These are phyloP conservation scores for Acleris cristana DNA, from an alignment of 2,888 invertebrate genomes.

Conservation along the genomic window DNA sequence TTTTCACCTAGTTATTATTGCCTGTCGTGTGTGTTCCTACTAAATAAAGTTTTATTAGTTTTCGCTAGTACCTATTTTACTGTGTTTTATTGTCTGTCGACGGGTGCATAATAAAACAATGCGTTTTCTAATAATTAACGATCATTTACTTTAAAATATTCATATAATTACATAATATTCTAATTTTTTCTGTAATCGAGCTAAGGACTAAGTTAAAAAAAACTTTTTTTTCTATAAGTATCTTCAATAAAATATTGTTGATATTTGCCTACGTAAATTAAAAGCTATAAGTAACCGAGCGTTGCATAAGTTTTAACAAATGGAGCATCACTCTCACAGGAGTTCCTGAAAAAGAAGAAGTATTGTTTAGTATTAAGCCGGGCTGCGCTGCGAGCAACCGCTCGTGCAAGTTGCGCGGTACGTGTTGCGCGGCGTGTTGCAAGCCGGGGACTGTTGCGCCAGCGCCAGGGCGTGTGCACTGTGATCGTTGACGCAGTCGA, in stretches of 20 bases:
- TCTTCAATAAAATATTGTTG: slow-evolving; percentile 75
- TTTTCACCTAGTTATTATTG: slow-evolving; percentile 2
- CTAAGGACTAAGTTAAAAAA: slow-evolving; percentile 76
- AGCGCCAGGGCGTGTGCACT: no score
- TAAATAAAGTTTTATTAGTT: slow-evolving; percentile 16
- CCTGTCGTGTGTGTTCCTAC: slow-evolving; percentile 19
- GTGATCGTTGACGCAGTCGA: background rate
- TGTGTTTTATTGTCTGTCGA: background rate
- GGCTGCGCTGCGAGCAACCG: background rate
- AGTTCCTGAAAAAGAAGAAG: slow-evolving; percentile 88
- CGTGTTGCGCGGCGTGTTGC: slow-evolving; percentile 8
- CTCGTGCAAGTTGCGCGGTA: slow-evolving; percentile 4
- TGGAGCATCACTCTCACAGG: slow-evolving; percentile 93
- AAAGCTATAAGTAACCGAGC: slow-evolving; percentile 95
- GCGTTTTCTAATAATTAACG: slow-evolving; percentile 80
- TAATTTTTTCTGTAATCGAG: slow-evolving; percentile 71
- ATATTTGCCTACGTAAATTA: slow-evolving; percentile 85
- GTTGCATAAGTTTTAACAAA: slow-evolving; percentile 98
- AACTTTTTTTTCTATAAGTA: slow-evolving; percentile 52
- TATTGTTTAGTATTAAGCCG: slow-evolving; percentile 23
- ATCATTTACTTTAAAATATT: slow-evolving; percentile 83
- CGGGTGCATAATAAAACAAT: slow-evolving; percentile 54
- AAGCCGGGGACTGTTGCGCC: background rate
- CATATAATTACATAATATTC: slow-evolving; percentile 78
- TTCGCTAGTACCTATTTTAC: background rate